phyloP scores from a whole-genome alignment of 2,797 vertebrate genomes.

The Sebastes miniatus region DNA sequence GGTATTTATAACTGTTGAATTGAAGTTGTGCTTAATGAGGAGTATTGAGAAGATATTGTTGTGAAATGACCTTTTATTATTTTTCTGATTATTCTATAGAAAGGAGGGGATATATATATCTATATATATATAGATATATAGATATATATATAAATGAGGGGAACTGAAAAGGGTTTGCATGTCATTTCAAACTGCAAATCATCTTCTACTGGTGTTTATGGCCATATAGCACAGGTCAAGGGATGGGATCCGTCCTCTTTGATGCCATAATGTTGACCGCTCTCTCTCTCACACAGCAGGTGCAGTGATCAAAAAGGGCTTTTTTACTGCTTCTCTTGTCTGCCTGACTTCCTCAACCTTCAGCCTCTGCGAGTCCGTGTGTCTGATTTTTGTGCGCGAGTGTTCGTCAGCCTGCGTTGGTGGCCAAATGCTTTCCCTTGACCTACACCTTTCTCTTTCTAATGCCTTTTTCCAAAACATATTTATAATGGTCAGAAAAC shows the following conservation, averaged over 20 bases:
- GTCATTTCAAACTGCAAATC: conserved; percentile 40
- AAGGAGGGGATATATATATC: conserved; percentile 1
- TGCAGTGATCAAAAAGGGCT: conserved; percentile 81
- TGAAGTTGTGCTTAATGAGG: conserved; percentile 57
- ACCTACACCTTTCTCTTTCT: conserved; percentile 51
- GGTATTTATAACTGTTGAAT: conserved; percentile 62
- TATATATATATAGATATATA: too few species aligned
- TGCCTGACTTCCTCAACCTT: conserved; percentile 66
- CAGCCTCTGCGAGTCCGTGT: conserved; percentile 61
- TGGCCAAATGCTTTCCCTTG: conserved; percentile 55
- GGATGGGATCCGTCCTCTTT: conserved; percentile 44
- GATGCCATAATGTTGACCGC: conserved; percentile 64
- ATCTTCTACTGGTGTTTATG: conserved; percentile 47
- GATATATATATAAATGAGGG: neutral
- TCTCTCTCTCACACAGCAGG: conserved; percentile 67
- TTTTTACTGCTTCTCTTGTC: conserved; percentile 74
- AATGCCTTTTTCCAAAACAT: conserved; percentile 65
- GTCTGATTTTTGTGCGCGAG: conserved; percentile 56
- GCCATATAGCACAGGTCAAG: conserved; percentile 61
- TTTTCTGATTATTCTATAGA: conserved; percentile 38
- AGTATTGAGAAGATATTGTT: conserved; percentile 42
- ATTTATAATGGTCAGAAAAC: conserved; percentile 50
- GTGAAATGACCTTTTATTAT: conserved; percentile 44
- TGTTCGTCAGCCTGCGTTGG: conserved; percentile 52
- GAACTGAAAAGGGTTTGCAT: conserved; percentile 18